Evolutionary conservation across 2,888 invertebrate species (phyloP), one percentile per base, ranked within the genome.

Genomic region (Eristalis tenax): DNA sequence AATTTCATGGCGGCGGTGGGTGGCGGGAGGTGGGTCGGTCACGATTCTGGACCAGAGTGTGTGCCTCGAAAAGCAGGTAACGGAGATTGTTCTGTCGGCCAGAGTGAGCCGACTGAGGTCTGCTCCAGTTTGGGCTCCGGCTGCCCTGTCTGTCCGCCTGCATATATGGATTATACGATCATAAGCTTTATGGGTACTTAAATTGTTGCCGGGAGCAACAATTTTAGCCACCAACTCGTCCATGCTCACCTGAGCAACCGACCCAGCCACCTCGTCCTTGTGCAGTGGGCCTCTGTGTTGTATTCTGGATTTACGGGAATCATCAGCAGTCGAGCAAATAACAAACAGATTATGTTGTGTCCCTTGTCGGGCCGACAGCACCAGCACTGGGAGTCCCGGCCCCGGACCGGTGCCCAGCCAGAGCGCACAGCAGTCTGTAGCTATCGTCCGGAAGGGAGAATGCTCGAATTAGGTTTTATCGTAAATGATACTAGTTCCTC

Each of bases 281-380:
- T 23, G 10, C 59, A 22, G 57, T 57, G 8, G 1, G 32, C 32
- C 8, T 8, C 50, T 23, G 13, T 40, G 63, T 50, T 69, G 69
- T 50, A 50, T 64, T 61, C 74, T 50, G 61, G 65, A 86, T 82
- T 86, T 78, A 59, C 65, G 63, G 28, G 73, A 65, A 86, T 78
- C 82, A 74, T 70, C 86, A 86, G 78, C 82, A 78, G 66, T 66
- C 78, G 70, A 83, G 78, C 86, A 86, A 83, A 86, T 79, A 86
- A 86, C 86, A 86, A 86, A 86, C 83, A 83, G 86, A 86, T 86
- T 86, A 86, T 86, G 65, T 61, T 79, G 83, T 86, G 82, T 86
- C 83, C 78, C 86, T 83, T 78, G 82, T 75, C 75, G 73, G 82
- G 59, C 71, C 69, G 73, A 73, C 68, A 64, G 43, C 38, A 70